Evolutionary conservation across 2,113 vertebrate genomes (phyloP), one percentile per base, ranked within the genome.

Genomic region (Monopterus albus): DNA sequence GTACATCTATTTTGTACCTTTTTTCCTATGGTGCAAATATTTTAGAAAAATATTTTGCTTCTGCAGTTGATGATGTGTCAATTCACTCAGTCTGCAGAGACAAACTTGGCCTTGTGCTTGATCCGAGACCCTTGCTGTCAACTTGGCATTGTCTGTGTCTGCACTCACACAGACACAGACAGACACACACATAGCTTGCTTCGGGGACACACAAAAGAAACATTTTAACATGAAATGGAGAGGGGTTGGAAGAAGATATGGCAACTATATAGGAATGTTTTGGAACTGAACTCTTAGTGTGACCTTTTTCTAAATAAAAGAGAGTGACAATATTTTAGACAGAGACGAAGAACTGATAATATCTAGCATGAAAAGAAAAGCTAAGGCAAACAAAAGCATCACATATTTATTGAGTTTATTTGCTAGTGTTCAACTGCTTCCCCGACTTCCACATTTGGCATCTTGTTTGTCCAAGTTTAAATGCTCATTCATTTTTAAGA

Each of bases 91-190:
- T 68, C 61, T 80, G 26, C 45, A n/a, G 20, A 52, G 62, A 69
- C 76, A 88, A 83, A 88, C 85, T 89, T 87, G 83, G 81, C 75
- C 84, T 90, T 88, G 86, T 86, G 79, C 73, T 79, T 72, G 69
- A 71, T 52, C 75, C 33, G n/a, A 76, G 74, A 85, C 60, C 57
- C 56, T 39, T 67, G 55, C 69, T 72, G 72, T 83, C 78, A 81
- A 58, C 62, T 79, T 78, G 79, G 60, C 47, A 64, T 83, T 79
- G 73, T 73, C 28, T 74, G 51, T 14, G 1, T 26, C 1, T 53
- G 50, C 63, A 59, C 59, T 36, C 23, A 28, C 60, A 63, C 55
- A 56, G 45, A 52, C 49, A 62, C 45, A 33, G 31, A 47, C 75
- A 60, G 53, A 66, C 55, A 53, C 39, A 51, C 29, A 39, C 52